Evolutionary conservation across 2,113 vertebrate species (phyloP).

Genomic region (Hippocampus guttulatus): DNA sequence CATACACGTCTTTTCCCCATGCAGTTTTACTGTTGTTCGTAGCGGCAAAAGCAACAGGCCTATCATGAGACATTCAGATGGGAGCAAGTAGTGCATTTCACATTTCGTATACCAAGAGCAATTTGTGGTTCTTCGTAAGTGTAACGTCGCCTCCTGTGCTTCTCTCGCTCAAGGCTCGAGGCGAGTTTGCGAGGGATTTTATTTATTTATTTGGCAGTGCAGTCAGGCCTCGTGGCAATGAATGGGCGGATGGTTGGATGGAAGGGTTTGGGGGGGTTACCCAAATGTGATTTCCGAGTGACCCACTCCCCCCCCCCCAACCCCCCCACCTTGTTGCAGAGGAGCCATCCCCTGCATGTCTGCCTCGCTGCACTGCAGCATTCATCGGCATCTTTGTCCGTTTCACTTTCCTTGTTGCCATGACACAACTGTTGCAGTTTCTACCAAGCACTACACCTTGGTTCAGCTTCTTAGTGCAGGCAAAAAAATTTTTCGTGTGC

Average conservation of each 20-base stretch:
- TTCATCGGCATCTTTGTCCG: slow-evolving; percentile 44
- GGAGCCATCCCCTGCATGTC: slow-evolving; percentile 29
- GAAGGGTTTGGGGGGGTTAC: neutral
- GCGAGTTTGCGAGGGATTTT: slow-evolving; percentile 23
- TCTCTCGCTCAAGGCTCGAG: slow-evolving; percentile 22
- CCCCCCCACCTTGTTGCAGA: slow-evolving; percentile 32
- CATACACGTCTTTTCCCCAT: too few relatives aligned
- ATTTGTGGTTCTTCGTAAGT: slow-evolving; percentile 15
- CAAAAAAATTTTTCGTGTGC: neutral
- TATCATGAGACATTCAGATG: neutral
- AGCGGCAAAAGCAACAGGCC: neutral
- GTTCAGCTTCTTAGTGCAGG: neutral
- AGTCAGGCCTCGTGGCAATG: slow-evolving; percentile 16
- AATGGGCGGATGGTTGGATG: slow-evolving; percentile 9
- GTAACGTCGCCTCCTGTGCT: neutral
- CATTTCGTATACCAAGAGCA: neutral
- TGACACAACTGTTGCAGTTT: slow-evolving; percentile 42
- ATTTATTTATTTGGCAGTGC: slow-evolving; percentile 14
- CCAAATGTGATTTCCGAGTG: slow-evolving; percentile 62
- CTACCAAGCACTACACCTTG: neutral
- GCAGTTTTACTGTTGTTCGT: neutral
- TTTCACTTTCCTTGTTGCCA: slow-evolving; percentile 53
- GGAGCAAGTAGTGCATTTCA: neutral
- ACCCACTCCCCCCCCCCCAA: slow-evolving; percentile 53
- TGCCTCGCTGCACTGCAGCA: slow-evolving; percentile 32